phyloP scores from a whole-genome alignment of 2,113 vertebrate genomes.

The Sceloporus tristichus region DNA sequence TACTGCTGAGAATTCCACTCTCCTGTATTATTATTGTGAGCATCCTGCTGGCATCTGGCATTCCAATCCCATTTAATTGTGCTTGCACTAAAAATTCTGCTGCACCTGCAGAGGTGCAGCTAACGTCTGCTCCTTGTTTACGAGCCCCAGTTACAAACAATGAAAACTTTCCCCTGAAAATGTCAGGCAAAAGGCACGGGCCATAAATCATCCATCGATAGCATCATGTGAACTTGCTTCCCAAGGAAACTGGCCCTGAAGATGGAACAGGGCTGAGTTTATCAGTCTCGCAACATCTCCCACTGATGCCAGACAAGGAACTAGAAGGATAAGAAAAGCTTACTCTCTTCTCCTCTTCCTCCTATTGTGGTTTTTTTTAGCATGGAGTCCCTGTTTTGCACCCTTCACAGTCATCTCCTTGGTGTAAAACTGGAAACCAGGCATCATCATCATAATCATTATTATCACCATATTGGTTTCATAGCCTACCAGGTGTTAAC shows the following conservation, averaged over 20 bases:
- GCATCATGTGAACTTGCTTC: slow-evolving; percentile 62
- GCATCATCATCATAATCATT: no score
- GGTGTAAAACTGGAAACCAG: no score
- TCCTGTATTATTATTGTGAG: slow-evolving; percentile 65
- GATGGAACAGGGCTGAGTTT: slow-evolving; percentile 69
- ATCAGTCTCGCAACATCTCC: slow-evolving; percentile 52
- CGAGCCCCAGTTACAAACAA: slow-evolving; percentile 68
- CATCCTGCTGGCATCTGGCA: slow-evolving; percentile 64
- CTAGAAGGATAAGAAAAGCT: slow-evolving; percentile 38
- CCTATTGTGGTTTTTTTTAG: no score
- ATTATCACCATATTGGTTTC: no score
- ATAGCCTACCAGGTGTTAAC: no score
- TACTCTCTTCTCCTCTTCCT: slow-evolving; percentile 40
- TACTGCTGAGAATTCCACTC: slow-evolving; percentile 38
- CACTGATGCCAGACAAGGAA: slow-evolving; percentile 54
- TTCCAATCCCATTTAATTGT: slow-evolving; percentile 74
- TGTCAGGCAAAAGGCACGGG: slow-evolving; percentile 59
- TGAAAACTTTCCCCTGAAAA: slow-evolving; percentile 67
- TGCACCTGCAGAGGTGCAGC: slow-evolving; percentile 51
- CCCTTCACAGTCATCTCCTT: no score
- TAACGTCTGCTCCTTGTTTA: slow-evolving; percentile 46
- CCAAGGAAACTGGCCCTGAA: slow-evolving; percentile 53
- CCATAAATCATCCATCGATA: slow-evolving; percentile 76
- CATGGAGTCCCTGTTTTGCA: no score
- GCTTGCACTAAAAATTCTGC: slow-evolving; percentile 75